A percentile compares a stretch with the other conserved stretches of the same genome.
Evolutionary conservation across 2,888 invertebrate species (phyloP).

Genomic region (Metellina segmentata): DNA sequence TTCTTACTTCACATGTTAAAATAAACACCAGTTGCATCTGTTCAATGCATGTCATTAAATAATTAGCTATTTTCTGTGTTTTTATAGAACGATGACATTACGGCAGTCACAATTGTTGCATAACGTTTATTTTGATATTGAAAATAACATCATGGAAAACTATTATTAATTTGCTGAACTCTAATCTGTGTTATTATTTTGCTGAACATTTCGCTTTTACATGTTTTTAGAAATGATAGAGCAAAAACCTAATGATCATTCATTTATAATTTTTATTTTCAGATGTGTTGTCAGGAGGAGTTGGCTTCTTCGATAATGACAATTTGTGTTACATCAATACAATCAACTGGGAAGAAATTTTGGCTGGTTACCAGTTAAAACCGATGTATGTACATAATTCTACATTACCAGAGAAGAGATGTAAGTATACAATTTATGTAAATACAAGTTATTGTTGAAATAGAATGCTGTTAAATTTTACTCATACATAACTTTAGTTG

Average conservation of each 20-base stretch:
- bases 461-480: background rate
- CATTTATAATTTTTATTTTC: slow-evolving; percentile 64
- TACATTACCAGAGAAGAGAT: slow-evolving; percentile 88
- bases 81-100: background rate
- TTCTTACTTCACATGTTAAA: too few species aligned
- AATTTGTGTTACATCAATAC: slow-evolving; percentile 95
- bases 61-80: background rate
- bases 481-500: too few species aligned
- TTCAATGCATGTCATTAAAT: background rate
- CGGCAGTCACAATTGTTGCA: background rate
- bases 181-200: slow-evolving; percentile 21
- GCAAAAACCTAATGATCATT: too few species aligned
- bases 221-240: too few species aligned
- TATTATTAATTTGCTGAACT: too few species aligned
- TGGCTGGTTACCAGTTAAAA: slow-evolving; percentile 87
- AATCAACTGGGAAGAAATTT: slow-evolving; percentile 96
- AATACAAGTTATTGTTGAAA: background rate
- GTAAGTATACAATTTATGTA: slow-evolving; percentile 84
- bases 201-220: background rate
- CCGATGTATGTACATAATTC: slow-evolving; percentile 92
- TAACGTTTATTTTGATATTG: background rate
- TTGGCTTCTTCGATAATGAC: slow-evolving; percentile 95
- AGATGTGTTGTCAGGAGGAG: slow-evolving; percentile 94
- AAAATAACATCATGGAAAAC: background rate
- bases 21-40: too few species aligned